A percentile compares a stretch with the other conserved stretches of the same genome.
These are phyloP conservation scores for Papilio aristodemus DNA, from an alignment of 1,140 invertebrate genomes.

Conservation along the genomic window DNA sequence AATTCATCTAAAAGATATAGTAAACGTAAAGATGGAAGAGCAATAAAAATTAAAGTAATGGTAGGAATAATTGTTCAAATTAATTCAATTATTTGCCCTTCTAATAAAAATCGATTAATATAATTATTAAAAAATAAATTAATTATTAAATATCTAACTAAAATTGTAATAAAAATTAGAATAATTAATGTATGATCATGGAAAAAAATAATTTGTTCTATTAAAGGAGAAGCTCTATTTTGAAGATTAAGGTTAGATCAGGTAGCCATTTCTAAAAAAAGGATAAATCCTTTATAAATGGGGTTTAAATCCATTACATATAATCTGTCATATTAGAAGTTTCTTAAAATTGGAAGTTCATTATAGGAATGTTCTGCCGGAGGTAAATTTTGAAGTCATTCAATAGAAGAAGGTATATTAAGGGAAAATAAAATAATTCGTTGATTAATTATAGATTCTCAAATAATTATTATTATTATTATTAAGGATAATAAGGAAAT, in stretches of 20 bases:
- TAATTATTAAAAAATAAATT: constrained; percentile 77
- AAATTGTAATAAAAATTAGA: constrained; percentile 81
- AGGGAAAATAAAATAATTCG: constrained; percentile 70
- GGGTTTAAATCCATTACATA: constrained; percentile 83
- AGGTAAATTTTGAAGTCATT: constrained; percentile 81
- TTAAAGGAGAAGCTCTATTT: constrained; percentile 81
- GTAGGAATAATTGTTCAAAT: constrained; percentile 83
- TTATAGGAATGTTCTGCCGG: constrained; percentile 81
- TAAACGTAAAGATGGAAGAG: constrained; percentile 81
- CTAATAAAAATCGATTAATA: constrained; percentile 76
- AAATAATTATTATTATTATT: constrained; percentile 81
- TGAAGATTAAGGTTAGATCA: constrained; percentile 80
- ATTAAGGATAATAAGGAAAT: constrained; percentile 81
- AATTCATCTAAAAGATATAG: constrained; percentile 84
- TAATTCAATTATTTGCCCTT: constrained; percentile 82
- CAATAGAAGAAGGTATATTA: constrained; percentile 79
- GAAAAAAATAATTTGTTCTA: constrained; percentile 83
- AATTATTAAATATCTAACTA: constrained; percentile 82
- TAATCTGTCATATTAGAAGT: constrained; percentile 83
- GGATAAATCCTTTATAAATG: constrained; percentile 81
- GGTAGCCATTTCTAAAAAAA: constrained; percentile 79
- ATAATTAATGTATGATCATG: constrained; percentile 82
- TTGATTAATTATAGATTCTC: constrained; percentile 67
- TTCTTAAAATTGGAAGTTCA: constrained; percentile 80
- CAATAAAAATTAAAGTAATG: constrained; percentile 84